Percentiles rank a stretch among this genome's conserved stretches.
Evolutionary conservation across 2,888 invertebrate genomes (phyloP).

Genomic region (Acronicta alni): DNA sequence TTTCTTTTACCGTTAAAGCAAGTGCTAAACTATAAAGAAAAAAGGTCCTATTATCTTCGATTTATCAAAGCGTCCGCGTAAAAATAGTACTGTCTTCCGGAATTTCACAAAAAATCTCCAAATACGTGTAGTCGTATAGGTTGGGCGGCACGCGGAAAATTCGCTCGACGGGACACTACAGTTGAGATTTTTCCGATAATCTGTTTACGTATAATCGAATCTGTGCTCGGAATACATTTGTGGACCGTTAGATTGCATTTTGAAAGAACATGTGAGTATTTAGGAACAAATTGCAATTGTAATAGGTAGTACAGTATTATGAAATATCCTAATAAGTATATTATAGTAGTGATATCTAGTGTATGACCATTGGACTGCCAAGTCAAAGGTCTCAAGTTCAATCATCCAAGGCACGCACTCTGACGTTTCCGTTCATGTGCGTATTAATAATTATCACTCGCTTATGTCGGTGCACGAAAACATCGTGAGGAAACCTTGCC

Average conservation of each 20-base stretch:
- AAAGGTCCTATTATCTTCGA: too few relatives aligned
- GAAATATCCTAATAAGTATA: neutral
- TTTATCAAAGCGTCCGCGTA: too few relatives aligned
- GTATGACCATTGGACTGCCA: too few relatives aligned
- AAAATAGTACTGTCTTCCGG: constrained; percentile 17
- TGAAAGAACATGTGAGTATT: constrained; percentile 31
- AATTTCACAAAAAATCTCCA: constrained; percentile 20
- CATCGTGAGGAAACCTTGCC: too few relatives aligned
- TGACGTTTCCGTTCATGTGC: too few relatives aligned
- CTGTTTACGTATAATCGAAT: constrained; percentile 64
- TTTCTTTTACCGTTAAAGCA: neutral
- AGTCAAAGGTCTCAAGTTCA: too few relatives aligned
- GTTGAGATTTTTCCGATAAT: constrained; percentile 69
- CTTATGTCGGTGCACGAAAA: too few relatives aligned
- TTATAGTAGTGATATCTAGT: too few relatives aligned
- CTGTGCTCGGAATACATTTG: constrained; percentile 40
- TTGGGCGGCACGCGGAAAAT: neutral
- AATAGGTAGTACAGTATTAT: too few relatives aligned
- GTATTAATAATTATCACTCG: too few relatives aligned
- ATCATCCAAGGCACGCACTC: too few relatives aligned
- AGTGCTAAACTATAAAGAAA: neutral
- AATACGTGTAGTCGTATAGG: constrained; percentile 10
- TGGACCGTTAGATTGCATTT: constrained; percentile 31
- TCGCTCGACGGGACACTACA: constrained; percentile 26
- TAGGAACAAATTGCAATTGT: constrained; percentile 14